Percentiles rank a stretch among this genome's conserved stretches.
Conservation (phyloP, 2,113 vertebrate genomes). For the Entomyzon cyanotis region DNA sequence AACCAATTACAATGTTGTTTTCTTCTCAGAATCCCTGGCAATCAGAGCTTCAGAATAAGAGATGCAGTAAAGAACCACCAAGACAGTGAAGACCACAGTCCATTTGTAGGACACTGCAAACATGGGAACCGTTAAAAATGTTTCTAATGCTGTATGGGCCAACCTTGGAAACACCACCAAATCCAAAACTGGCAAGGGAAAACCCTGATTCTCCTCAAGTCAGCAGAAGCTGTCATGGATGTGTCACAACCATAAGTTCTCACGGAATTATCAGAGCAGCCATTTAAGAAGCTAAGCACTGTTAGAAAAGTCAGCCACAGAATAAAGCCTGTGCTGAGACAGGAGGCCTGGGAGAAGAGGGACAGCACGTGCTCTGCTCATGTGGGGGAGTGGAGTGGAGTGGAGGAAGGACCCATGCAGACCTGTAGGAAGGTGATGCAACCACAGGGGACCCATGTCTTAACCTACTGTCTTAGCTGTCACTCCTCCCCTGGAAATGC, state of each 20-base stretch:
- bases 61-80: background rate
- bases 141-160: background rate
- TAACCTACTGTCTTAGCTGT: background rate
- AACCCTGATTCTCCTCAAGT: background rate
- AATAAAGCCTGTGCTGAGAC: rapidly evolving
- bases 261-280: background rate
- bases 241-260: background rate
- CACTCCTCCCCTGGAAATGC: background rate
- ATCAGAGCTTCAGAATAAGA: background rate
- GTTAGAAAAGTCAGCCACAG: background rate
- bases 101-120: background rate
- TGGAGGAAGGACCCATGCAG: rapidly evolving
- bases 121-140: background rate
- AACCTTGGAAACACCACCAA: background rate
- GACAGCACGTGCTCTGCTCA: rapidly evolving
- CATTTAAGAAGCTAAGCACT: background rate
- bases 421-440: background rate
- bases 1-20: background rate
- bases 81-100: background rate
- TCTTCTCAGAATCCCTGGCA: background rate
- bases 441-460: background rate
- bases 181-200: background rate
- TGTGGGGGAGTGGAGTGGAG: rapidly evolving
- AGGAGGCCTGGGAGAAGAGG: background rate
- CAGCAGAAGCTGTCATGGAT: background rate